phyloP scores from a whole-genome alignment of 2,797 vertebrate genomes.

The Poecile montanus region DNA sequence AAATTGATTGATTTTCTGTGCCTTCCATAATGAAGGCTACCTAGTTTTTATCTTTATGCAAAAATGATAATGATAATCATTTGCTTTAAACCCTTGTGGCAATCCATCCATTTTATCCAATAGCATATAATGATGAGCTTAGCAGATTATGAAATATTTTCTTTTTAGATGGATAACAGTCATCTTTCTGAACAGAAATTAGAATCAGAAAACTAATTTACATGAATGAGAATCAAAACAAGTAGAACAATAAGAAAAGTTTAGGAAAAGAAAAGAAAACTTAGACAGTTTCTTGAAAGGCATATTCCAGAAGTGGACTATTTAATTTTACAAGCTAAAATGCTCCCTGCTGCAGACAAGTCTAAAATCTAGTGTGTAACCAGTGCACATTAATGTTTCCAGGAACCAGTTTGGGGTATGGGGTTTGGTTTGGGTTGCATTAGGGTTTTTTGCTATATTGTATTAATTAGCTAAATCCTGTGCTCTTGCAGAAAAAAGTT shows the following conservation, averaged over 20 bases:
- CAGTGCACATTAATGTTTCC: background rate
- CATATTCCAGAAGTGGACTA: background rate
- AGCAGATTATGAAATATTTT: background rate
- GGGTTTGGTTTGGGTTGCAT: background rate
- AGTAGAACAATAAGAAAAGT: background rate
- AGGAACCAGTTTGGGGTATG: fast-evolving
- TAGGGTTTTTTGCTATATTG: background rate
- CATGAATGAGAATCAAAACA: background rate
- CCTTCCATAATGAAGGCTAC: background rate
- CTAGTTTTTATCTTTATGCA: background rate
- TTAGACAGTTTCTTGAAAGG: background rate
- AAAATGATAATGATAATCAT: background rate
- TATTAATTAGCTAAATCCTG: background rate
- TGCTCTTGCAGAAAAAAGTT: background rate
- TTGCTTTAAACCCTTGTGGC: background rate
- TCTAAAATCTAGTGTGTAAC: background rate
- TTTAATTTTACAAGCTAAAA: background rate
- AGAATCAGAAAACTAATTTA: background rate
- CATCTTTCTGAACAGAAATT: background rate
- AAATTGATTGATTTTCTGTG: background rate
- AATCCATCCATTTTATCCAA: background rate
- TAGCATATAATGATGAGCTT: background rate
- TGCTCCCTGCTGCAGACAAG: background rate
- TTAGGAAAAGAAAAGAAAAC: background rate
- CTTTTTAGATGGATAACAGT: background rate